Evolutionary conservation across 2,797 vertebrate genomes (phyloP).

Genomic region (Epinephelus awoara): DNA sequence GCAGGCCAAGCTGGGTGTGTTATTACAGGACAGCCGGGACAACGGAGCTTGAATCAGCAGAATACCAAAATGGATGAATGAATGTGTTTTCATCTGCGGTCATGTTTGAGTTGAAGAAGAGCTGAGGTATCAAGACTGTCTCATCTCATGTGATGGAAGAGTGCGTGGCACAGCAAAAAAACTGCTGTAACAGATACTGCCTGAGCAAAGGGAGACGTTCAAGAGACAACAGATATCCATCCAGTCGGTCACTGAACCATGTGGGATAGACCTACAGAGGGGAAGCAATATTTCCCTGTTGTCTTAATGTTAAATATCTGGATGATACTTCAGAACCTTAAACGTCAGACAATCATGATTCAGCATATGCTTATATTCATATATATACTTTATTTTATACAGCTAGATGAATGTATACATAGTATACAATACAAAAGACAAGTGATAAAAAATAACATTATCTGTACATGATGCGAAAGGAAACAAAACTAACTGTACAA

Average conservation of each 20-base stretch:
- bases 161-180: slow-evolving; percentile 46
- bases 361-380: slow-evolving; percentile 42
- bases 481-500: slow-evolving; percentile 56
- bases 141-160: slow-evolving; percentile 57
- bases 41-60: slow-evolving; percentile 72
- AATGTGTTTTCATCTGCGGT: slow-evolving; percentile 55
- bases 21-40: slow-evolving; percentile 59
- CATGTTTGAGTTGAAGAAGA: slow-evolving; percentile 55
- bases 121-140: slow-evolving; percentile 57
- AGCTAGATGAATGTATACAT: slow-evolving; percentile 91
- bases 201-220: slow-evolving; percentile 3
- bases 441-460: slow-evolving; percentile 79
- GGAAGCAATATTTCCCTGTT: slow-evolving; percentile 13
- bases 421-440: slow-evolving; percentile 91
- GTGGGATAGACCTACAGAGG: background rate
- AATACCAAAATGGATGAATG: slow-evolving; percentile 76
- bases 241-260: background rate
- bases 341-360: slow-evolving; percentile 37
- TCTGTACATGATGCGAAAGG: slow-evolving; percentile 82
- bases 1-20: slow-evolving; percentile 57
- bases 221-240: slow-evolving; percentile 16
- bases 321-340: background rate
- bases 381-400: slow-evolving; percentile 75
- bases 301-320: background rate
- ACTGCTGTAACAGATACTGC: slow-evolving; percentile 43